phyloP scores from a whole-genome alignment of 2,797 vertebrate genomes.

The Percopsis omiscomaycus region DNA sequence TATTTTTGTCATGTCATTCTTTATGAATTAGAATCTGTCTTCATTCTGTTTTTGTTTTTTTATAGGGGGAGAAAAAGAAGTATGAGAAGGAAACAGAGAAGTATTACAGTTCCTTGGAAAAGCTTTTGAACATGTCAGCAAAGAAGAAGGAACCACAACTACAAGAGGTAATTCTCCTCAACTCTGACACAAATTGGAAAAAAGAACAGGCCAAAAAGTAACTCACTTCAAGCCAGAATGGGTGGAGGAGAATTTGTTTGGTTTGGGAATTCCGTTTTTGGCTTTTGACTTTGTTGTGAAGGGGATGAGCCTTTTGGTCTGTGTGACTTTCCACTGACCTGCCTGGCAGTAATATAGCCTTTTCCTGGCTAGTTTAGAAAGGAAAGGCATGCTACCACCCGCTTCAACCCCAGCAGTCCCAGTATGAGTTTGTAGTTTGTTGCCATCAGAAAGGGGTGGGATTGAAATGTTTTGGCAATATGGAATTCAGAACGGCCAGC shows the following conservation, averaged over 20 bases:
- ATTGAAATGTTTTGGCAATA: too few species aligned
- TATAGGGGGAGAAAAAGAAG: slow-evolving; percentile 92
- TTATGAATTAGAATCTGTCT: not conserved
- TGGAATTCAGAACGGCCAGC: too few species aligned
- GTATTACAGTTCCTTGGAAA: slow-evolving; percentile 95
- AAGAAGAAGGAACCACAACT: slow-evolving; percentile 97
- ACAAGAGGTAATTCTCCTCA: slow-evolving; percentile 85
- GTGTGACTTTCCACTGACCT: slow-evolving; percentile 58
- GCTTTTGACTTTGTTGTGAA: slow-evolving; percentile 26
- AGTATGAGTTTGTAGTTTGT: not conserved
- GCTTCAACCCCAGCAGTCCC: slow-evolving; percentile 25
- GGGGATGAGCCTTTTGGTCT: slow-evolving; percentile 29
- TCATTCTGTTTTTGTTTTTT: slow-evolving; percentile 25
- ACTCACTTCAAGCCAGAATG: slow-evolving; percentile 11
- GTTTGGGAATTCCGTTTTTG: slow-evolving; percentile 35
- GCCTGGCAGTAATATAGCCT: slow-evolving; percentile 38
- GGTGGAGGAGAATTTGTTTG: slow-evolving; percentile 31
- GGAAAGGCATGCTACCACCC: slow-evolving; percentile 56
- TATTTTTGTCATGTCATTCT: not conserved
- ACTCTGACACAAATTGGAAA: slow-evolving; percentile 7
- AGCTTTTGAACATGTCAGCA: slow-evolving; percentile 94
- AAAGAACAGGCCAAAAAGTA: not conserved
- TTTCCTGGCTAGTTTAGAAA: slow-evolving; percentile 62
- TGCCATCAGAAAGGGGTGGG: too few species aligned
- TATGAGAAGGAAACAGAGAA: slow-evolving; percentile 99